Percentiles rank a stretch among this genome's conserved stretches.
Evolutionary conservation across 30 jellyfish, hydroid and myxozoan genomes (phyloP).

Genomic region (Sanderia malayensis): DNA sequence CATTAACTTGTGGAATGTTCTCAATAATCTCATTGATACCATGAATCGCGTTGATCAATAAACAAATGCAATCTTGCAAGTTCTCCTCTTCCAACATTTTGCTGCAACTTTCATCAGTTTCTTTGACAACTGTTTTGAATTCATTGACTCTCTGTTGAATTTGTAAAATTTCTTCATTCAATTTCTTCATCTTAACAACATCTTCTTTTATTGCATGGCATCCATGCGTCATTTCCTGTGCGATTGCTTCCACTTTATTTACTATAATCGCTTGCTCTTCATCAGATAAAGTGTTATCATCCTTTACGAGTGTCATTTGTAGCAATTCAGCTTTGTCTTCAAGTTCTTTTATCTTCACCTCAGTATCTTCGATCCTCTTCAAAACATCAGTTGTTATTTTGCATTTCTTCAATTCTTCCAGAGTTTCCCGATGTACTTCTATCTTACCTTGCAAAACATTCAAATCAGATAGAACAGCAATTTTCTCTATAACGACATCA

Average conservation of each 20-base stretch:
- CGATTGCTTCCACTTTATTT: neutral
- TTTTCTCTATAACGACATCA: slow-evolving; percentile 1
- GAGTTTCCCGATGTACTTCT: neutral
- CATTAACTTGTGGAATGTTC: slow-evolving; percentile 17
- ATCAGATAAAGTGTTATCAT: neutral
- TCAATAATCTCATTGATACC: slow-evolving; percentile 36
- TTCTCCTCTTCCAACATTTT: slow-evolving; percentile 15
- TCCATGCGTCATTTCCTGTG: slow-evolving; percentile 1
- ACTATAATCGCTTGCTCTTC: neutral
- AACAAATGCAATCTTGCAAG: slow-evolving; percentile 12
- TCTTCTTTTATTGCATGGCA: neutral
- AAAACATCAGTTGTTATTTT: slow-evolving; percentile 26
- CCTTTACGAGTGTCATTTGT: slow-evolving; percentile 6
- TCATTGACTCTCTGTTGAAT: slow-evolving; percentile 14
- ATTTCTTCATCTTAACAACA: slow-evolving; percentile 2
- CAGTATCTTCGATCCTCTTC: neutral
- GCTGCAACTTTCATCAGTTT: slow-evolving; percentile 39
- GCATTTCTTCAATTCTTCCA: slow-evolving; percentile 10
- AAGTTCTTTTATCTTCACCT: neutral
- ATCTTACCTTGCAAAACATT: neutral
- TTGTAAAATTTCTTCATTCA: neutral
- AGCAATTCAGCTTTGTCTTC: slow-evolving; percentile 2
- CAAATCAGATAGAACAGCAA: slow-evolving; percentile 5
- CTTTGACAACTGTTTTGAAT: neutral
- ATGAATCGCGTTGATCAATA: slow-evolving; percentile 24